These are phyloP conservation scores for Cordilura impudica DNA, from an alignment of 2,888 invertebrate species.

Conservation along the genomic window DNA sequence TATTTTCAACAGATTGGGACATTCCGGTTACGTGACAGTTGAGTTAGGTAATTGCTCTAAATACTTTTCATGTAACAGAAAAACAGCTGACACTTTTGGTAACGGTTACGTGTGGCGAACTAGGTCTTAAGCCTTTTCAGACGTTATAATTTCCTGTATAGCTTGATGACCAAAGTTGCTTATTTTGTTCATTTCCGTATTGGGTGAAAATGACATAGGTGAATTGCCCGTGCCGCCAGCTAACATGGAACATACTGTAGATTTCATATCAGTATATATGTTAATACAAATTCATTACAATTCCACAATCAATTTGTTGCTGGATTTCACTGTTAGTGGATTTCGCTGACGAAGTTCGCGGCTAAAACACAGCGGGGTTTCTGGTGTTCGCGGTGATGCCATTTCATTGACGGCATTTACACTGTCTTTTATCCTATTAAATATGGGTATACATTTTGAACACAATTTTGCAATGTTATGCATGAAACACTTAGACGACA, in stretches of 20 bases:
- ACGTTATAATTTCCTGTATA: constrained; percentile 83
- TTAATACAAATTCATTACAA: not conserved
- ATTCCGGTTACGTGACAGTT: too few species aligned
- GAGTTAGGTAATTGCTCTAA: too few species aligned
- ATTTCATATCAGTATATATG: not conserved
- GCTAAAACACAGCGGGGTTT: constrained; percentile 79
- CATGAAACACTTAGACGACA: too few species aligned
- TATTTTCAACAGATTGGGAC: too few species aligned
- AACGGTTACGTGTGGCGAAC: too few species aligned
- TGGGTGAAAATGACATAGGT: constrained; percentile 67
- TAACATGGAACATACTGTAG: constrained; percentile 80
- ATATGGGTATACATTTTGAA: constrained; percentile 73
- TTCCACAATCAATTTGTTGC: constrained; percentile 79
- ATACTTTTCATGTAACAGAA: too few species aligned
- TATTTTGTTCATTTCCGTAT: constrained; percentile 73
- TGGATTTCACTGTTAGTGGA: constrained; percentile 81
- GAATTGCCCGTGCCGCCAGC: constrained; percentile 72
- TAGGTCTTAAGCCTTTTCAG: constrained; percentile 85
- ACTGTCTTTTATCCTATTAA: constrained; percentile 66
- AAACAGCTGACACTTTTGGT: too few species aligned
- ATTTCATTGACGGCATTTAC: constrained; percentile 56
- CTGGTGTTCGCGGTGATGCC: constrained; percentile 66
- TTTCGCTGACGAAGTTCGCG: constrained; percentile 82
- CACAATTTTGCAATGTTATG: too few species aligned
- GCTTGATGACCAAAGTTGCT: constrained; percentile 79